These are phyloP conservation scores for Melanotaenia duboulayi DNA, from an alignment of 2,113 vertebrate genomes.

Conservation along the genomic window DNA sequence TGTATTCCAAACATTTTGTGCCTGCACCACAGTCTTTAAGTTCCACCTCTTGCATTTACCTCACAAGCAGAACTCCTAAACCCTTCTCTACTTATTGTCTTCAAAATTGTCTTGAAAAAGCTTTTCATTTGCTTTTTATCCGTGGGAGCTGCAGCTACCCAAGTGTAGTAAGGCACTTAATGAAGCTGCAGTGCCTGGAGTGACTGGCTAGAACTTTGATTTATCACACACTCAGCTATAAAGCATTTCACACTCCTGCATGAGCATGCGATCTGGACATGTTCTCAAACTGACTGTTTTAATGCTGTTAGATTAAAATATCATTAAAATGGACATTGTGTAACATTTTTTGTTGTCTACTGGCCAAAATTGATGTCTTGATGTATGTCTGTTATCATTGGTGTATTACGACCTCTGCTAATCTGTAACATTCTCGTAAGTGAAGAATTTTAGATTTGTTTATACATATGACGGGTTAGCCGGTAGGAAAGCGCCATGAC, in stretches of 20 bases:
- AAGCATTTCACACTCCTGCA: constrained; percentile 32
- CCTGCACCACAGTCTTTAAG: neutral
- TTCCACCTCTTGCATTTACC: neutral
- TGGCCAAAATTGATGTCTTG: no score
- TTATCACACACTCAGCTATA: constrained; percentile 48
- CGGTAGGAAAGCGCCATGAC: no score
- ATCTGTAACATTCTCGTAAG: no score
- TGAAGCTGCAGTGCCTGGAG: constrained; percentile 61
- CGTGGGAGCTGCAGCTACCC: constrained; percentile 36
- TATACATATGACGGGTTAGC: no score
- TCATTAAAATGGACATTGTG: no score
- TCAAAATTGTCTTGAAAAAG: constrained; percentile 16
- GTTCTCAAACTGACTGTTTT: neutral
- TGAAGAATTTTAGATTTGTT: no score
- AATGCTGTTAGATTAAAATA: constrained; percentile 25
- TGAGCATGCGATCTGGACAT: constrained; percentile 12
- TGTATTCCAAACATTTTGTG: constrained; percentile 41
- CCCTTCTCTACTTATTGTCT: constrained; percentile 3
- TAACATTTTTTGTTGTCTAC: no score
- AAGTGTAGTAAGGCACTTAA: constrained; percentile 49
- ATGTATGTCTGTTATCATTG: no score
- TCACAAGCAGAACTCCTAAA: constrained; percentile 34
- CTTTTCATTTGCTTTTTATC: constrained; percentile 38
- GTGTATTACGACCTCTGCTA: no score
- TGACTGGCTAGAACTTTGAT: constrained; percentile 35